Conservation (phyloP, 2,888 invertebrate species). For the Himalopsyche kuldschensis region DNA sequence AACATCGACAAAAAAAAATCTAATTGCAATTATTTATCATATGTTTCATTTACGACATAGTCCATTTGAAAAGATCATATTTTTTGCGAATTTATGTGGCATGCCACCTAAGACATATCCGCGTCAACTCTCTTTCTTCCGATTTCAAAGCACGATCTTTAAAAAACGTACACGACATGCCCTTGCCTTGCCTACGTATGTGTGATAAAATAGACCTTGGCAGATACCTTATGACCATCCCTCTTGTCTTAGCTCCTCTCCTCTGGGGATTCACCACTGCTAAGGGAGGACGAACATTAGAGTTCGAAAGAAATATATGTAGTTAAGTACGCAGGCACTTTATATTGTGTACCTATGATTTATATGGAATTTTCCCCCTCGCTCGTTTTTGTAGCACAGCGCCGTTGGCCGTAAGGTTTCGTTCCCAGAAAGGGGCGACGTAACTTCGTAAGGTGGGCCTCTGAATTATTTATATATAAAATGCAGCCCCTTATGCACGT, state of each 20-base stretch:
- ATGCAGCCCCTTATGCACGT: not conserved
- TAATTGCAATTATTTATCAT: no score
- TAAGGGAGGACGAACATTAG: not conserved
- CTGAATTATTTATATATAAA: not conserved
- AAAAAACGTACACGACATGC: not conserved
- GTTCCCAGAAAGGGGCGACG: not conserved
- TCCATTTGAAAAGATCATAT: no score
- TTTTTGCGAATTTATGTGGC: no score
- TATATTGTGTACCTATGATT: not conserved
- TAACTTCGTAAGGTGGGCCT: not conserved
- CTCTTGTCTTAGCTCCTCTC: not conserved
- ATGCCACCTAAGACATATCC: no score
- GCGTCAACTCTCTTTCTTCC: not conserved
- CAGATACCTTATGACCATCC: not conserved
- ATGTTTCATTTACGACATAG: no score
- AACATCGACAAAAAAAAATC: no score
- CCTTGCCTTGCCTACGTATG: not conserved
- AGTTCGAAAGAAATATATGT: not conserved
- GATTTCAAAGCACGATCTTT: not conserved
- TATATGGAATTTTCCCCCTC: not conserved
- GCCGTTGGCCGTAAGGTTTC: not conserved
- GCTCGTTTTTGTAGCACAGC: not conserved
- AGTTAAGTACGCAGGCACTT: not conserved
- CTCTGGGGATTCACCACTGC: not conserved
- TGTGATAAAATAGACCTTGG: not conserved